Conservation (phyloP, 2,888 invertebrate species). For the Platynereis dumerilii region DNA sequence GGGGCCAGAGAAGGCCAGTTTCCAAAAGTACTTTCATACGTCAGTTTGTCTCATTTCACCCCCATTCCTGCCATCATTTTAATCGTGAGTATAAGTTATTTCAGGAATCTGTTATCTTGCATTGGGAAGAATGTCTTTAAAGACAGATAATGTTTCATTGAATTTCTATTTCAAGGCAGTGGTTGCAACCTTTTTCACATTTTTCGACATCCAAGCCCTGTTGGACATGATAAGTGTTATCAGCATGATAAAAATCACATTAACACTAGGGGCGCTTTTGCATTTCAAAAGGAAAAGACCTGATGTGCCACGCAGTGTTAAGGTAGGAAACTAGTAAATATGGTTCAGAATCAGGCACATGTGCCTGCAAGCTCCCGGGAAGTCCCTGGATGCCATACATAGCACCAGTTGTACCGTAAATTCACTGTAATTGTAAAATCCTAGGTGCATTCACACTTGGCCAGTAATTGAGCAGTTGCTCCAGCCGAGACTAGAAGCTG, state of each 20-base stretch:
- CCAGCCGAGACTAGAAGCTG: no score
- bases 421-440: no score
- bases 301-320: slow-evolving; percentile 10
- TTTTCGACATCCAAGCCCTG: slow-evolving; percentile 21
- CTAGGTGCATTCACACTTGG: no score
- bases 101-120: background rate
- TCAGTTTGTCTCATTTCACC: slow-evolving; percentile 20
- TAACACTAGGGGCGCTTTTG: slow-evolving; percentile 16
- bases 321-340: slow-evolving; percentile 2
- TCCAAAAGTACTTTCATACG: slow-evolving; percentile 15
- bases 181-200: slow-evolving; percentile 18
- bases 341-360: no score
- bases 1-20: slow-evolving; percentile 18
- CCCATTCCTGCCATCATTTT: slow-evolving; percentile 21
- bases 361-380: no score
- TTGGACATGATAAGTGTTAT: slow-evolving; percentile 18
- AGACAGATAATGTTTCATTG: background rate
- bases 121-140: background rate
- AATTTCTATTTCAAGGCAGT: slow-evolving; percentile 7
- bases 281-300: slow-evolving; percentile 13
- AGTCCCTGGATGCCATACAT: no score
- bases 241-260: slow-evolving; percentile 21
- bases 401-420: no score
- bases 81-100: slow-evolving; percentile 13
- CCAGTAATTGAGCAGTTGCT: no score